Percentiles rank a stretch among this genome's conserved stretches.
phyloP scores from a whole-genome alignment of 2,797 vertebrate genomes.

The Phrynocephalus guinanensis region DNA sequence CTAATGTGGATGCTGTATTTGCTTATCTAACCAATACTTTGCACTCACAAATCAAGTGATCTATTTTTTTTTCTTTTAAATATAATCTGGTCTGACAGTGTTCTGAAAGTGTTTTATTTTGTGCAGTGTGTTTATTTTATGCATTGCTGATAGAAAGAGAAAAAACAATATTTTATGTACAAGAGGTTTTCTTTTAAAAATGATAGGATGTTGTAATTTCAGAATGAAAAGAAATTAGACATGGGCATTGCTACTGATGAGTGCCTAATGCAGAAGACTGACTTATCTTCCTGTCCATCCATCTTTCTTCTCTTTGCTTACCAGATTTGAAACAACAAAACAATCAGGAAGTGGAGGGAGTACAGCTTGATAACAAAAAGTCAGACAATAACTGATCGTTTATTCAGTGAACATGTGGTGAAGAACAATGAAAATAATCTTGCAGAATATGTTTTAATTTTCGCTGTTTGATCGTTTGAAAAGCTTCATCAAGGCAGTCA shows the following conservation, averaged over 20 bases:
- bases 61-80: not conserved
- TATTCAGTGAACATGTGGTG: slow-evolving; percentile 71
- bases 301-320: slow-evolving; percentile 28
- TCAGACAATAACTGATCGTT: slow-evolving; percentile 63
- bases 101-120: slow-evolving; percentile 5
- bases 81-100: not conserved
- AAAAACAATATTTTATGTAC: not conserved
- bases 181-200: not conserved
- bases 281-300: slow-evolving; percentile 25
- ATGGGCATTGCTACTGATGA: slow-evolving; percentile 28
- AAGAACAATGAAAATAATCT: slow-evolving; percentile 75
- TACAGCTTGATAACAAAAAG: slow-evolving; percentile 59
- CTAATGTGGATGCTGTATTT: not conserved
- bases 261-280: slow-evolving; percentile 33
- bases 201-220: slow-evolving; percentile 14
- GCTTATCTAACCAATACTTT: not conserved
- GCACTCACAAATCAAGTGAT: not conserved
- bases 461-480: slow-evolving; percentile 73
- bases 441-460: slow-evolving; percentile 69
- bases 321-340: slow-evolving; percentile 40
- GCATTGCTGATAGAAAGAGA: not conserved
- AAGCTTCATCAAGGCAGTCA: slow-evolving; percentile 74
- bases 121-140: not conserved
- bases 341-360: slow-evolving; percentile 48
- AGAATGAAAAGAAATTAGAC: not conserved